Percentiles rank a stretch among this genome's conserved stretches.
These are phyloP conservation scores for Decapterus maruadsi DNA, from an alignment of 2,797 vertebrate species.

Conservation along the genomic window DNA sequence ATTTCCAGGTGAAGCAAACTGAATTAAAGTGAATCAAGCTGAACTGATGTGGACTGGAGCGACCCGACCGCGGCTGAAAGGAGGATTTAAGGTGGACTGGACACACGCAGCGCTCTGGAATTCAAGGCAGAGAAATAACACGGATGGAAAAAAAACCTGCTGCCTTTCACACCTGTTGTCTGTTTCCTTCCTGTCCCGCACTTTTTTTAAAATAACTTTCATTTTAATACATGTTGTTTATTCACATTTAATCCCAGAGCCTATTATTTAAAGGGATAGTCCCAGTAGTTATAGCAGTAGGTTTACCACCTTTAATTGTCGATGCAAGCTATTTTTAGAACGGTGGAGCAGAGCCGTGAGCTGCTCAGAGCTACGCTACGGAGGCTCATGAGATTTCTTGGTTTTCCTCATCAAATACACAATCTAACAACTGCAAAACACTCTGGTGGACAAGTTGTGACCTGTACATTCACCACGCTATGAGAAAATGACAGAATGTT, in stretches of 20 bases:
- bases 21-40: constrained; percentile 60
- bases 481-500: no score
- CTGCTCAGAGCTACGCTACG: no score
- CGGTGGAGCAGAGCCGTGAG: no score
- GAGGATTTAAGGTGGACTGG: constrained; percentile 26
- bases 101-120: constrained; percentile 20
- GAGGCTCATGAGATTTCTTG: no score
- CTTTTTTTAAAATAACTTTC: not conserved
- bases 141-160: constrained; percentile 21
- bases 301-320: no score
- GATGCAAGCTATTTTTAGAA: no score
- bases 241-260: not conserved
- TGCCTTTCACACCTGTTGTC: not conserved
- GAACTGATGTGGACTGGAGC: constrained; percentile 55
- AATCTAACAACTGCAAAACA: no score
- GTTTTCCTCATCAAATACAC: no score
- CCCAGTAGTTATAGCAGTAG: no score
- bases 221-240: not conserved
- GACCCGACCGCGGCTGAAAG: constrained; percentile 41
- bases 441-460: no score
- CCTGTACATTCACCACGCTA: no score
- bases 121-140: constrained; percentile 6
- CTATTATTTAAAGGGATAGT: no score
- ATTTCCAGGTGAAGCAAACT: constrained; percentile 58
- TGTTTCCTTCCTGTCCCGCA: not conserved